Evolutionary conservation across 2,888 invertebrate species (phyloP), one percentile per base, ranked within the genome.

Genomic region (Ptychoptera albimana): DNA sequence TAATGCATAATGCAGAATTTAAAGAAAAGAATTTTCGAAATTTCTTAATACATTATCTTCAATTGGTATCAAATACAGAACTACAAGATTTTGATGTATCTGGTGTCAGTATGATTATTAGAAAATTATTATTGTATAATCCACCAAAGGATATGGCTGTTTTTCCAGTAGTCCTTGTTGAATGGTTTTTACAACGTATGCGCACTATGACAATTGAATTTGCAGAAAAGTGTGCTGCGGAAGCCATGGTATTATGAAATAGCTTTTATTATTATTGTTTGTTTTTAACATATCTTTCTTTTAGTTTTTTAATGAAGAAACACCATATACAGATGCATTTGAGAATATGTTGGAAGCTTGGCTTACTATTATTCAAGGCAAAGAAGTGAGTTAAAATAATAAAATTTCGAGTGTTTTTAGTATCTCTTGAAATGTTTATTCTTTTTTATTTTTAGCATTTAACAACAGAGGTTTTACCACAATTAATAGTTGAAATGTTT

Each of bases 271-370:
- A 32, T 11, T 10, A 16, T 38, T 13, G 6, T 29, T 39, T 43
- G 50, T 46, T 47, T 46, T 46, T 14, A 39, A 54, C 58, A 23
- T 7, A 23, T 23, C n/a, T n/a, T 23, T 3, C 4, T 3, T 23
- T 9, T 51, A 71, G 70, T 55, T 66, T 48, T 58, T 59, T 47
- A 57, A 61, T 5, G 70, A 69, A 43, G 70, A 73, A 48, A 65
- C 63, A 41, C 61, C 73, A 49, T 80, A 74, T 54, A 72, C 73
- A 59, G 80, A 82, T 54, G 78, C 82, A 0, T 75, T 79, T 51
- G 77, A 79, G 51, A 73, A 71, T 49, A 70, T 83, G 60, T 63
- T 82, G 48, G 76, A 77, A 53, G 72, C 77, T 0, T 83, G 83
- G 82, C 66, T 73, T 38, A 66, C 36, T 7, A 42, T 47, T 9